Evolutionary conservation across 2,113 vertebrate species (phyloP).

Genomic region (Cryptoleucopteryx plumbea): DNA sequence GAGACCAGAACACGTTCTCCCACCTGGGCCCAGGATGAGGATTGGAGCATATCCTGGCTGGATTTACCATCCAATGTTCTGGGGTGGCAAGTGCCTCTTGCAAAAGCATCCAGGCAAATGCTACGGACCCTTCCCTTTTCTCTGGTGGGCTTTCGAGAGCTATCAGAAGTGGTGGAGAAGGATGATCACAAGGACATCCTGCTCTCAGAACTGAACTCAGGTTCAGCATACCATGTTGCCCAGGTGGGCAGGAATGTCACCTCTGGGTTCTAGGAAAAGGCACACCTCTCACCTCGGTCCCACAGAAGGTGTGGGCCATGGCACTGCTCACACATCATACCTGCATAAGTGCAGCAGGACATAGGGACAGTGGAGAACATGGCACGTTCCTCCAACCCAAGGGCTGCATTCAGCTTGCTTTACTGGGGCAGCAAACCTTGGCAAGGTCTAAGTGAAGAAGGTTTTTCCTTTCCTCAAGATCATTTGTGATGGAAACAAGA

Average conservation of each 20-base stretch:
- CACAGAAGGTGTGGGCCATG: not conserved
- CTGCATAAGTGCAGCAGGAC: not conserved
- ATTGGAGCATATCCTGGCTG: not conserved
- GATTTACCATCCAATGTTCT: not conserved
- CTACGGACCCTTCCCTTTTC: not conserved
- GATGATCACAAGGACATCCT: not conserved
- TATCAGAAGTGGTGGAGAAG: not conserved
- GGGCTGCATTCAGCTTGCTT: not conserved
- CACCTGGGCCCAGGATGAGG: not conserved
- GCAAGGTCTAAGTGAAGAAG: not conserved
- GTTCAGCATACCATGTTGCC: not conserved
- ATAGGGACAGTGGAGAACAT: rapidly evolving
- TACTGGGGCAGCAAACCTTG: not conserved
- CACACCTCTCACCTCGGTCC: not conserved
- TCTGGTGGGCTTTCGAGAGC: not conserved
- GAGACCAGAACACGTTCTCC: rapidly evolving
- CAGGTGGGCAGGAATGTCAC: not conserved
- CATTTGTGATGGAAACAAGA: not conserved
- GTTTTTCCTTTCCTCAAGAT: not conserved
- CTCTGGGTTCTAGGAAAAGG: not conserved
- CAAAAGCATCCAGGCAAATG: not conserved
- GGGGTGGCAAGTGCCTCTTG: not conserved
- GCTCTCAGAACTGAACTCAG: not conserved
- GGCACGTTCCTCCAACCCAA: not conserved
- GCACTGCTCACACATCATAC: not conserved